Conservation (phyloP, 1,140 invertebrate genomes). For the Helicorthomorpha holstii region DNA sequence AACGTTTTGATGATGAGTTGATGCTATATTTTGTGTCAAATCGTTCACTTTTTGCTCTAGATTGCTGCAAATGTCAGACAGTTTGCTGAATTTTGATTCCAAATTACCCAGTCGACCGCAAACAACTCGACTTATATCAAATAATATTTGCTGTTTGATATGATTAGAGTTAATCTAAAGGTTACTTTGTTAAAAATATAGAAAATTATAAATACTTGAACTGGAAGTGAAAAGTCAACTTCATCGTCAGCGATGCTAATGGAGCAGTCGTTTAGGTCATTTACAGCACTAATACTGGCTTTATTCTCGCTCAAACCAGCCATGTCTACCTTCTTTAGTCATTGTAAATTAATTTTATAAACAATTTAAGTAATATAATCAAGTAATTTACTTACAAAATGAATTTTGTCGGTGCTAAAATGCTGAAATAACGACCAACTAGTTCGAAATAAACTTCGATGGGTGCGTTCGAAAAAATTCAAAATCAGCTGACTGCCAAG, state of each 20-base stretch:
- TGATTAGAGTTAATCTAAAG: background rate
- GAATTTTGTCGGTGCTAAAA: too few relatives aligned
- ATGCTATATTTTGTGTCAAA: slow-evolving; percentile 2
- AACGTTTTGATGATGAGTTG: background rate
- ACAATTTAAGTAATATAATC: too few relatives aligned
- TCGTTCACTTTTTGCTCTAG: slow-evolving; percentile 24
- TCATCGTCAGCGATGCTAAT: background rate
- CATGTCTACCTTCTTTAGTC: too few relatives aligned
- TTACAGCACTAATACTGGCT: too few relatives aligned
- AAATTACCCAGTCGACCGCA: slow-evolving; percentile 24
- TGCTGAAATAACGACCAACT: too few relatives aligned
- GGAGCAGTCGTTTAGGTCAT: too few relatives aligned
- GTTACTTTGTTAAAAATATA: background rate
- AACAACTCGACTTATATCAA: slow-evolving; percentile 26
- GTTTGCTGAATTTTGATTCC: slow-evolving; percentile 21
- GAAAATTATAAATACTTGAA: background rate
- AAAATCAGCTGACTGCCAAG: too few relatives aligned
- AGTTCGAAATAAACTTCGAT: too few relatives aligned
- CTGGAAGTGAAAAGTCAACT: background rate
- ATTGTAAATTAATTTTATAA: too few relatives aligned
- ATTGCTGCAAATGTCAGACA: slow-evolving; percentile 16
- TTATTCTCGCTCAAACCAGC: too few relatives aligned
- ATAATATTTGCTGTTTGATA: slow-evolving; percentile 23
- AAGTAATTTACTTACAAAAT: too few relatives aligned
- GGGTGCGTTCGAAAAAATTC: too few relatives aligned